phyloP scores from a whole-genome alignment of 2,113 vertebrate species.

The Melozone crissalis region DNA sequence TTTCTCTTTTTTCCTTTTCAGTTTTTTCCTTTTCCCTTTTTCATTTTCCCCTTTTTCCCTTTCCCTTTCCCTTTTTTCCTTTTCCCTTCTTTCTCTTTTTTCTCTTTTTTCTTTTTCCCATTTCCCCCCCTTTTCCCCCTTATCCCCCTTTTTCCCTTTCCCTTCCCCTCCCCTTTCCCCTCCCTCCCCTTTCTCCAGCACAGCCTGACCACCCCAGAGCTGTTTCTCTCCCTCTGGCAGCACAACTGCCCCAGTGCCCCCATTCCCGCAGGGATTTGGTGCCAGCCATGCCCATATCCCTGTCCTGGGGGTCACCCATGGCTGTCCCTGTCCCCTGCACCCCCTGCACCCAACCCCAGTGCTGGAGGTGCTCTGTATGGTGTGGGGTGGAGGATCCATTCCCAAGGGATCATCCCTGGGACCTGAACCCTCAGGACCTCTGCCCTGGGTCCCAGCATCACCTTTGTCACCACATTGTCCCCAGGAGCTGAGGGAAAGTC shows the following conservation, averaged over 20 bases:
- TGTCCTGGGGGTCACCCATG: fast-evolving
- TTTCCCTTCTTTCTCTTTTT: too few species aligned
- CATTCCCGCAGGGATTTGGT: fast-evolving
- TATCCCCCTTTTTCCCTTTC: too few species aligned
- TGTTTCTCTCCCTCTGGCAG: fast-evolving
- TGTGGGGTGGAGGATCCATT: background rate
- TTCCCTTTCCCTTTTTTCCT: too few species aligned
- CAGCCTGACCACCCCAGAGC: too few species aligned
- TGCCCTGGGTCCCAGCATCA: background rate
- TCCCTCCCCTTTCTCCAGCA: background rate
- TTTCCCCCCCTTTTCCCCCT: too few species aligned
- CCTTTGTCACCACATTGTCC: background rate
- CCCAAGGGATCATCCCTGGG: background rate
- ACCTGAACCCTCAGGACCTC: fast-evolving
- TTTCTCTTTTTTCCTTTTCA: too few species aligned
- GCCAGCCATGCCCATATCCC: background rate
- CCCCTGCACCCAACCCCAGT: background rate
- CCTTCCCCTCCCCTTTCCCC: background rate
- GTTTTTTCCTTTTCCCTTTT: too few species aligned
- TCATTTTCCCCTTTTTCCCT: too few species aligned
- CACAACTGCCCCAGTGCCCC: fast-evolving
- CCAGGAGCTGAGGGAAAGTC: background rate
- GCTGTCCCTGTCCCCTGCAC: background rate
- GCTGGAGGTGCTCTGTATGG: fast-evolving
- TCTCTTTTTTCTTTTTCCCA: too few species aligned